Evolutionary conservation across 2,113 vertebrate species (phyloP), one percentile per base, ranked within the genome.

Genomic region (Clarias batrachus): DNA sequence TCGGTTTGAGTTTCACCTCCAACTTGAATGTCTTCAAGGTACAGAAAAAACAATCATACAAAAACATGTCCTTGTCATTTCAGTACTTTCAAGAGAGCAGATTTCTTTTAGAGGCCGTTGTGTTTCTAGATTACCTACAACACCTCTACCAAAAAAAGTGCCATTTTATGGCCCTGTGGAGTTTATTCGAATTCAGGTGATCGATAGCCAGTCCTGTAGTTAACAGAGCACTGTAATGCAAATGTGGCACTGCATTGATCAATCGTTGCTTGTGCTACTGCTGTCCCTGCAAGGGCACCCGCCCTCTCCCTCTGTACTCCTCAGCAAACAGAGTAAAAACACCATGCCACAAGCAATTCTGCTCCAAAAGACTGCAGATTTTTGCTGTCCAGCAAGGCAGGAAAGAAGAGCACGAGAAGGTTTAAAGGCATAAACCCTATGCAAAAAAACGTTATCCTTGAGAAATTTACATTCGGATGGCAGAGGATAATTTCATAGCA

Each of bases 121-220:
- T 30, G 27, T 66, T 66, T 30, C 65, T 14, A 66, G 14, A 30
- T 30, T 30, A 66, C n/a, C 59, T 66, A 66, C 30, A 70, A 33
- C 27, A 70, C 10, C 23, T 52, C 21, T 74, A 74, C 71, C 71
- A 74, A 74, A 48, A 48, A 48, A 23, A 25, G 13, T 70, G 68
- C 16, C 41, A 48, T 57, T 70, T 70, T 19, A 70, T 37, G 65
- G 59, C 59, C 59, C 57, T 54, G 77, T 83, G 74, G 65, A 81
- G 81, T 84, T 66, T 71, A 74, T 86, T 83, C 66, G 33, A 59
- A 71, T 41, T 48, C 80, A 76, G 41, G 73, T 76, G 80, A 92
- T 92, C 90, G 82, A 92, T 92, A 83, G 68, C 76, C 88, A 90
- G 87, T 90, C 89, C 86, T 91, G 90, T 92, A 92, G 84, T 91